A percentile compares a stretch with the other conserved stretches of the same genome.
Conservation (phyloP, 2,113 vertebrate species). For the Siniperca chuatsi region DNA sequence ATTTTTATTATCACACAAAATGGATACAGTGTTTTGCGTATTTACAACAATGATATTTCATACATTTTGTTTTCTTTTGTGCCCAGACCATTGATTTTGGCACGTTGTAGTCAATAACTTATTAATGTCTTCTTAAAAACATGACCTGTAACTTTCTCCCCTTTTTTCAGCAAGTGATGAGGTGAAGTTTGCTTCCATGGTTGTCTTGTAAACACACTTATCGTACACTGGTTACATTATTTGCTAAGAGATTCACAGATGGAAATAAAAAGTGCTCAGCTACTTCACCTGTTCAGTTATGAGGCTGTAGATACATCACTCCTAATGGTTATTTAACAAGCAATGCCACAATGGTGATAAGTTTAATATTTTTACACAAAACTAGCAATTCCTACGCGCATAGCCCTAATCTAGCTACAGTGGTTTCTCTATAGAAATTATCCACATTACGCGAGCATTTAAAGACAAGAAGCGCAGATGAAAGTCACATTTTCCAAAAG, state of each 20-base stretch:
- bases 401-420: not conserved
- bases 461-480: conserved; percentile 4
- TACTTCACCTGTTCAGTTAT: not conserved
- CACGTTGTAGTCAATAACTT: not conserved
- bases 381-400: not conserved
- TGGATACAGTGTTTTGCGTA: not conserved
- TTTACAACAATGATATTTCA: conserved; percentile 35
- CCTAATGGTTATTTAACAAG: not conserved
- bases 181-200: not conserved
- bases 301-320: not conserved
- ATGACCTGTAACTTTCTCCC: not conserved
- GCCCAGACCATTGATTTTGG: not conserved
- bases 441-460: not conserved
- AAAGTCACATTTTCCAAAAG: not conserved
- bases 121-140: not conserved
- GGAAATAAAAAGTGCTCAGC: not conserved
- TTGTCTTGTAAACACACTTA: not conserved
- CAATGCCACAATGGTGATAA: not conserved
- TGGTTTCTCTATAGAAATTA: not conserved
- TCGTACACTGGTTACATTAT: not conserved
- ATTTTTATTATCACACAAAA: conserved; percentile 32
- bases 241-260: conserved; percentile 18
- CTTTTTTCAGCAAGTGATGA: not conserved
- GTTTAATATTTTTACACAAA: not conserved
- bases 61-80: not conserved